phyloP scores from a whole-genome alignment of 2,888 invertebrate genomes.

The Ferdinandea cuprea region DNA sequence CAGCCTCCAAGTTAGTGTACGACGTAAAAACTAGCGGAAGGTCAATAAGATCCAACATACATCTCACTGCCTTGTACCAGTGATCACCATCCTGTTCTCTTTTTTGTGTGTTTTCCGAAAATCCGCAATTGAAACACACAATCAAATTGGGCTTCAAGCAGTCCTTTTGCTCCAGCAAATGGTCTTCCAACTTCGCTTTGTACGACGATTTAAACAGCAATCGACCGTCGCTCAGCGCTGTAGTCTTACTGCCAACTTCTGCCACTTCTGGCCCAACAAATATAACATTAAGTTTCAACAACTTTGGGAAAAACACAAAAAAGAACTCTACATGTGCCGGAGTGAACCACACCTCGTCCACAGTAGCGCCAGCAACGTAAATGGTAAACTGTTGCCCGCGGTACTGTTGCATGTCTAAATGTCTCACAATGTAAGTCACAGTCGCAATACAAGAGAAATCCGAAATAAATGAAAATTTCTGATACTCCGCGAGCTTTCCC shows the following conservation, averaged over 20 bases:
- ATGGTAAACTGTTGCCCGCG: conserved; percentile 66
- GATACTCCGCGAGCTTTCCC: conserved; percentile 74
- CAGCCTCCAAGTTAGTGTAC: conserved; percentile 76
- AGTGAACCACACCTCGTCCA: conserved; percentile 77
- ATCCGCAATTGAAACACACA: conserved; percentile 79
- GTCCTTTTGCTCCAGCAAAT: conserved; percentile 32
- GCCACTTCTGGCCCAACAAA: conserved; percentile 78
- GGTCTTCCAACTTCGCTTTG: conserved; percentile 75
- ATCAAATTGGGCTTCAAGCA: conserved; percentile 76
- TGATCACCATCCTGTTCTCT: conserved; percentile 41
- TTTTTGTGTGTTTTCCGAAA: conserved; percentile 74
- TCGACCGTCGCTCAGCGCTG: conserved; percentile 41
- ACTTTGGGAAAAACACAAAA: conserved; percentile 77
- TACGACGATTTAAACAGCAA: conserved; percentile 50
- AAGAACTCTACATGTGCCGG: conserved; percentile 78
- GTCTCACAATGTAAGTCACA: conserved; percentile 76
- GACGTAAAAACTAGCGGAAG: conserved; percentile 80
- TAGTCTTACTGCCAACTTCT: background rate
- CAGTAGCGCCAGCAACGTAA: conserved; percentile 77
- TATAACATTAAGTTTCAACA: conserved; percentile 75
- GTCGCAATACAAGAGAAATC: conserved; percentile 79
- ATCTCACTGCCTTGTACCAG: conserved; percentile 75
- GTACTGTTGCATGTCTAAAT: conserved; percentile 56
- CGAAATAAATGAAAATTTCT: conserved; percentile 77
- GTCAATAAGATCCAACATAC: conserved; percentile 75